Percentiles rank a stretch among this genome's conserved stretches.
Conservation (phyloP, 2,113 vertebrate genomes). For the Misgurnus anguillicaudatus region DNA sequence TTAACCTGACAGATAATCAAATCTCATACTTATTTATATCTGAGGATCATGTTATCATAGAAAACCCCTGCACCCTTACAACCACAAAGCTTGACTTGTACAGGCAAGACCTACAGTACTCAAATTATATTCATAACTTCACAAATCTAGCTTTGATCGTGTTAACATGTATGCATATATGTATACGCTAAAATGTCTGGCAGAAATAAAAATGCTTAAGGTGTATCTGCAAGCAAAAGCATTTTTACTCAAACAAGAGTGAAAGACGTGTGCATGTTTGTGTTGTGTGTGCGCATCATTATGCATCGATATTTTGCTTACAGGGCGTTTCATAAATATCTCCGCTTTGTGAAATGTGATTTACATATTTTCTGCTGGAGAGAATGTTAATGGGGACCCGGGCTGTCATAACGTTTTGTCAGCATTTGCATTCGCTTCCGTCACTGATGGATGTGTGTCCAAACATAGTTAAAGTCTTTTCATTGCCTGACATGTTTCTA, state of each 20-base stretch:
- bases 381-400: conserved; percentile 6
- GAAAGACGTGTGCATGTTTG: not conserved
- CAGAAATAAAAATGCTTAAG: too few species aligned
- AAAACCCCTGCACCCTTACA: too few species aligned
- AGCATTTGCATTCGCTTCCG: conserved; percentile 28
- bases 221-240: too few species aligned
- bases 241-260: not conserved
- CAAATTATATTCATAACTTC: too few species aligned
- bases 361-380: conserved; percentile 40
- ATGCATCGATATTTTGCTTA: conserved; percentile 39
- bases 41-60: too few species aligned
- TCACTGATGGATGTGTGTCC: conserved; percentile 27
- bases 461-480: conserved; percentile 12
- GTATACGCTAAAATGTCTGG: too few species aligned
- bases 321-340: conserved; percentile 29
- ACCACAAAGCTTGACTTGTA: too few species aligned
- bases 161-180: too few species aligned
- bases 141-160: too few species aligned
- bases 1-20: too few species aligned
- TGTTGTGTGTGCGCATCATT: not conserved
- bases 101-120: too few species aligned
- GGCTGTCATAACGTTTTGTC: conserved; percentile 28
- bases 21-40: too few species aligned
- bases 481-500: not conserved
- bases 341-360: conserved; percentile 26